These are phyloP conservation scores for Melopsittacus undulatus DNA, from an alignment of 2,797 vertebrate genomes.

Conservation along the genomic window DNA sequence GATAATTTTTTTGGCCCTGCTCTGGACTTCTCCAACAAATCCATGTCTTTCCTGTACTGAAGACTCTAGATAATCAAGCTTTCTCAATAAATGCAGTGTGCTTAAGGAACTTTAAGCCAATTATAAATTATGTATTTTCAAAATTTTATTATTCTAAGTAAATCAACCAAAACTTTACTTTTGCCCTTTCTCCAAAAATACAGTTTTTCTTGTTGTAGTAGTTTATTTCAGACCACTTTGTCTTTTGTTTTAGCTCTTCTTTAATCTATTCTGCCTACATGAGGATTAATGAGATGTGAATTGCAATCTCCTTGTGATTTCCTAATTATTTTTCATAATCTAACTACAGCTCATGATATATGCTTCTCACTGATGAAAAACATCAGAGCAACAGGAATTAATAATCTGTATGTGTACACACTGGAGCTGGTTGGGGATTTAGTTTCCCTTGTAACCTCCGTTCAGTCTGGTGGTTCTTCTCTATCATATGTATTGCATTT, in stretches of 20 bases:
- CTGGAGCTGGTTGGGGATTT: not conserved
- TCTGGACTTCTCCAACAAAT: not conserved
- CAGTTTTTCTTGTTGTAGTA: not conserved
- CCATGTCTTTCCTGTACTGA: not conserved
- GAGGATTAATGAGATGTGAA: constrained; percentile 40
- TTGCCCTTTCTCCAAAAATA: not conserved
- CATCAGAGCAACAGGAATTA: not conserved
- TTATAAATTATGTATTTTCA: not conserved
- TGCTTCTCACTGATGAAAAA: constrained; percentile 3
- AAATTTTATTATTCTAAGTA: not conserved
- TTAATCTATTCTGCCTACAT: not conserved
- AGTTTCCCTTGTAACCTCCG: not conserved
- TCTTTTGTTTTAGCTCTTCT: constrained; percentile 14
- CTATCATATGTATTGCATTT: not conserved
- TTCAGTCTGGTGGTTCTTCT: not conserved
- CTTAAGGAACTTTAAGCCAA: not conserved
- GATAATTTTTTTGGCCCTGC: not conserved
- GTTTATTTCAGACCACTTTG: not conserved
- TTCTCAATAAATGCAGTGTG: not conserved
- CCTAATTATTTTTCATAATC: constrained; percentile 51
- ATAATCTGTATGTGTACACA: not conserved
- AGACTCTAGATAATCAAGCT: not conserved
- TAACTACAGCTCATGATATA: constrained; percentile 5
- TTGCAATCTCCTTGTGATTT: constrained; percentile 52
- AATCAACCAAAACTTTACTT: not conserved